Percentiles rank a stretch among this genome's conserved stretches.
Evolutionary conservation across 2,888 invertebrate genomes (phyloP).

Genomic region (Melanostoma mellinum): DNA sequence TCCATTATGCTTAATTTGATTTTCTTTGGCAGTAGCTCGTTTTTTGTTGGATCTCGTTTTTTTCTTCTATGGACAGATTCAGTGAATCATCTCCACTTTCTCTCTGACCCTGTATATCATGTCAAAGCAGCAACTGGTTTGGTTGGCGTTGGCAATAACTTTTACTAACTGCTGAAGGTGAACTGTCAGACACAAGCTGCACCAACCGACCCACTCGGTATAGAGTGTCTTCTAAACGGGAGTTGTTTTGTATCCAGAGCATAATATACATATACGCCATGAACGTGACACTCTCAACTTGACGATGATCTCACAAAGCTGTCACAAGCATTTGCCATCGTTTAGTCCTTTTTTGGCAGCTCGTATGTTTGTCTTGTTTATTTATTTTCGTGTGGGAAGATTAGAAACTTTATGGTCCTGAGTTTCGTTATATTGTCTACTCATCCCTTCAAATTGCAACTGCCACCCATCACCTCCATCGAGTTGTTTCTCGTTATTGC

Average conservation of each 20-base stretch:
- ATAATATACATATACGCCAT: constrained; percentile 3
- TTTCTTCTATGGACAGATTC: constrained; percentile 19
- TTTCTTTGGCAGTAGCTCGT: constrained; percentile 38
- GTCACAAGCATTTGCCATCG: constrained; percentile 44
- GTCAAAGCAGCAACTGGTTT: constrained; percentile 61
- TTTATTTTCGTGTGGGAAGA: constrained; percentile 11
- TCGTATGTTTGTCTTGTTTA: constrained; percentile 32
- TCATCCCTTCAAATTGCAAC: too few species aligned
- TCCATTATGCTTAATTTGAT: constrained; percentile 67
- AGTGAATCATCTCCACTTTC: constrained; percentile 25
- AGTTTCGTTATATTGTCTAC: neutral
- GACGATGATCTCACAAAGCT: constrained; percentile 59
- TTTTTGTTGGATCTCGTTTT: neutral
- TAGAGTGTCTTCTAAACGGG: neutral
- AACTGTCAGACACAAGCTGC: constrained; percentile 46
- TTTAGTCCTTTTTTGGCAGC: constrained; percentile 25
- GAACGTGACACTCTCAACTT: constrained; percentile 53
- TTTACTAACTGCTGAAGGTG: constrained; percentile 36
- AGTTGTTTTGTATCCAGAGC: neutral
- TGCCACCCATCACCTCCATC: too few species aligned
- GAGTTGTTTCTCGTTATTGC: too few species aligned
- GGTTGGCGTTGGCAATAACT: constrained; percentile 34
- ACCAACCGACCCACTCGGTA: constrained; percentile 8
- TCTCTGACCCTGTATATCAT: constrained; percentile 44
- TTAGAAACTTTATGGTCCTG: constrained; percentile 22